Evolutionary conservation across 2,797 vertebrate species (phyloP).

Genomic region (Mus minutoides): DNA sequence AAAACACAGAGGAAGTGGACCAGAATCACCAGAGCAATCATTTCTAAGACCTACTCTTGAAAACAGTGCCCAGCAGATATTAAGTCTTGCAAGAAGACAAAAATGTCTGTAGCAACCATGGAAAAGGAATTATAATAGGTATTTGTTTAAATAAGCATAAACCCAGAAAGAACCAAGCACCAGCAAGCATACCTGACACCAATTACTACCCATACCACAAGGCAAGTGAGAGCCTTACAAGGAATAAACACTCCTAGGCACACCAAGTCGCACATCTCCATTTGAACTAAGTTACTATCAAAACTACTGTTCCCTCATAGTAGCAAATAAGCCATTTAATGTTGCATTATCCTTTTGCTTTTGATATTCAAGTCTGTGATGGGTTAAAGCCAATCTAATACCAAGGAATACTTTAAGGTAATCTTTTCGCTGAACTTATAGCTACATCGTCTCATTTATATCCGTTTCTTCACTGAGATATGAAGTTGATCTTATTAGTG

Average conservation of each 20-base stretch:
- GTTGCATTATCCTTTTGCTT: not conserved
- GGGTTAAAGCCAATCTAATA: conserved; percentile 52
- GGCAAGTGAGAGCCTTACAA: not conserved
- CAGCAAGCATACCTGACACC: not conserved
- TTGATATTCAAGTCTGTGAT: not conserved
- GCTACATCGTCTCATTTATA: conserved; percentile 46
- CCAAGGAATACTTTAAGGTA: conserved; percentile 13
- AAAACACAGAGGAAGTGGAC: conserved; percentile 61
- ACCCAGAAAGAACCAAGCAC: not conserved
- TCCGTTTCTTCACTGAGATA: conserved; percentile 61
- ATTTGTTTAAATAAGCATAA: conserved; percentile 18
- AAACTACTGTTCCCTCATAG: not conserved
- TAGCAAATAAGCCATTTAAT: conserved; percentile 27
- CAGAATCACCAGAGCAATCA: not conserved
- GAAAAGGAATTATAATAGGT: not conserved
- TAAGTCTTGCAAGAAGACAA: not conserved
- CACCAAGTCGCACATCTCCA: conserved; percentile 40
- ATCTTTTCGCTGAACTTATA: conserved; percentile 50
- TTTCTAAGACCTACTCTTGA: not conserved
- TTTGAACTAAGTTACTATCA: not conserved
- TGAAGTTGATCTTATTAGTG: conserved; percentile 73
- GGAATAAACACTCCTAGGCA: accelerated
- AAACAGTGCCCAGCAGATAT: conserved; percentile 3
- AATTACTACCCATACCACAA: not conserved
- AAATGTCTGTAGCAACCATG: not conserved